Base-by-base conservation (phyloP, 2,797 vertebrate species). In the Xenops minutus region DNA sequence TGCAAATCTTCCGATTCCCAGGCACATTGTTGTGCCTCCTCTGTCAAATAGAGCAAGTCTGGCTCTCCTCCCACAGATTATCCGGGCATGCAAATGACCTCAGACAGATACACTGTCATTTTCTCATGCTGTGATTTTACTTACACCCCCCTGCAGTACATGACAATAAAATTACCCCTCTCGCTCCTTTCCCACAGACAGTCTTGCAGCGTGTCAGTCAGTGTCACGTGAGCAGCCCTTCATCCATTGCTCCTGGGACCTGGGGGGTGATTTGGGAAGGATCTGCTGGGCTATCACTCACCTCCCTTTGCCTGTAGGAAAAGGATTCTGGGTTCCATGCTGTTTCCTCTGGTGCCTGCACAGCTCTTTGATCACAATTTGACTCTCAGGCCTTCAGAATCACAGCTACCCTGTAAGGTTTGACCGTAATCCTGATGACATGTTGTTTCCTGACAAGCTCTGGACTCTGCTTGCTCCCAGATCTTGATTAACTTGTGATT, bases 91-190 rank as follows among this genome's bases (percentile, higher is more conserved):
- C 82, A 96, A 97, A 96, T 97, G 92, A 92, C 91, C 95, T 64
- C 68, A 94, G 87, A 88, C 91, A 95, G 78, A 89, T 89, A 95
- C 69, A 78, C 89, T 96, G 93, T 89, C 93, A 95, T 97, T 96
- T 96, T 93, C 93, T 86, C 95, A 89, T 91, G 95, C 96, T 96
- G 93, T 67, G 93, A 93, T 95, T 97, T 96, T 91, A 46, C 91
- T 93, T 85, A 92, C 92, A 91, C 82, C 87, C 89, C 93, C 82
- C 91, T 77, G 78, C 36, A 55, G 91, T 93, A 95, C 84, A 52
- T 96, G 96, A 96, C 96, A 95, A 87, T 93, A 94, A 97, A 96
- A 97, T 96, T 93, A 95, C 95, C 89, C 91, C 39, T 93, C 92
- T 94, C 21, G 39, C 76, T 95, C 85, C 87, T 96, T 96, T 96